Evolutionary conservation across 2,888 invertebrate species (phyloP).

Genomic region (Colostygia pectinataria): DNA sequence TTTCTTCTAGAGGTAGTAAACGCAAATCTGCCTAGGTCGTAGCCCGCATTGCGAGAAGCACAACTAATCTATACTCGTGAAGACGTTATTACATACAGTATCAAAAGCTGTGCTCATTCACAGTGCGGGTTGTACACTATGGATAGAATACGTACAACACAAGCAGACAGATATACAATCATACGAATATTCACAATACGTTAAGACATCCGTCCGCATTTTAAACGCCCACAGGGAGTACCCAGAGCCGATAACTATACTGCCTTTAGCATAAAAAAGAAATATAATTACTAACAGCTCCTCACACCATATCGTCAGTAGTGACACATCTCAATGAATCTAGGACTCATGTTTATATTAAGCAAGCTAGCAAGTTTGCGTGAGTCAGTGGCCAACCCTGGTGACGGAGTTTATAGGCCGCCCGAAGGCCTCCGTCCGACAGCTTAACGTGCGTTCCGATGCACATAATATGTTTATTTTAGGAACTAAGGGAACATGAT

Average conservation of each 20-base stretch:
- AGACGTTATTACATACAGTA: conserved; percentile 14
- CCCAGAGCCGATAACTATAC: conserved; percentile 46
- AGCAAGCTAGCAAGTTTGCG: no score
- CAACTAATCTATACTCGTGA: conserved; percentile 11
- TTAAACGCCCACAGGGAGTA: conserved; percentile 41
- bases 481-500: no score
- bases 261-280: conserved; percentile 40
- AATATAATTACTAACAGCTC: conserved; percentile 36
- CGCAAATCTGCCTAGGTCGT: conserved; percentile 32
- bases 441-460: no score
- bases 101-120: background rate
- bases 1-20: background rate
- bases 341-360: no score
- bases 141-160: conserved; percentile 19
- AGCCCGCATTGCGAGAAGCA: conserved; percentile 61
- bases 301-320: conserved; percentile 6
- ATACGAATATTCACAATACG: conserved; percentile 42
- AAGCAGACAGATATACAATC: conserved; percentile 26
- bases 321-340: no score
- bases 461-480: no score
- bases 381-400: no score
- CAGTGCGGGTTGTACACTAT: conserved; percentile 17
- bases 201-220: conserved; percentile 43
- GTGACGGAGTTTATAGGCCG: no score
- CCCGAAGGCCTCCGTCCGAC: no score